These are phyloP conservation scores for Apis mellifera DNA, from an alignment of 1,140 invertebrate genomes.

Conservation along the genomic window Amel_HAv3.1 CM009938.2:9521001-9521500, in stretches of 20 bases:
- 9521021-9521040: no score
- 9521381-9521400: conserved; percentile 96
- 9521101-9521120: no score
- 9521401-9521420: conserved; percentile 96
- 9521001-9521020: no score
- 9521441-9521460: conserved; percentile 85
- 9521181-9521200: no score
- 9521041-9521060: no score
- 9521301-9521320: conserved; percentile 18
- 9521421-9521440: conserved; percentile 91
- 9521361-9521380: conserved; percentile 97
- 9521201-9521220: not conserved
- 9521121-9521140: no score
- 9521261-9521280: not conserved
- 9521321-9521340: conserved; percentile 55
- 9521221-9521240: not conserved
- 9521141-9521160: no score
- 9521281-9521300: not conserved
- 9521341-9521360: conserved; percentile 79
- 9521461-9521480: conserved; percentile 67
- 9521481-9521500: conserved; percentile 68
- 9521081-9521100: no score
- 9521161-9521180: not conserved
- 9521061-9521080: no score
- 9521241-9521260: not conserved